Evolutionary conservation across 1,140 invertebrate genomes (phyloP).

Genomic region (Cataglyphis hispanica): DNA sequence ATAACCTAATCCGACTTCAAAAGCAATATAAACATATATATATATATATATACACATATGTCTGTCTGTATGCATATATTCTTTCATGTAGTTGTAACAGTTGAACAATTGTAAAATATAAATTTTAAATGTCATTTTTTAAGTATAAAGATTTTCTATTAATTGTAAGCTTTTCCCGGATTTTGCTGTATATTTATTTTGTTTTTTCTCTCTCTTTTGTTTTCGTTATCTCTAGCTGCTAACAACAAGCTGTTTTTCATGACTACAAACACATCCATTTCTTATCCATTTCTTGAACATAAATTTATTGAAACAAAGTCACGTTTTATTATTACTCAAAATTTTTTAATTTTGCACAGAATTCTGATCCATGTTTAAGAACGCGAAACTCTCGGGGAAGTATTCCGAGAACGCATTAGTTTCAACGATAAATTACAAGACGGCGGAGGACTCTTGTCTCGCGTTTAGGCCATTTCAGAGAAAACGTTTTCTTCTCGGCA

Average conservation of each 20-base stretch:
- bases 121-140: background rate
- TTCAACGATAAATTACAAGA: conserved; percentile 59
- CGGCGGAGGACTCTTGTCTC: conserved; percentile 40
- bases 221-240: background rate
- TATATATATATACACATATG: no score
- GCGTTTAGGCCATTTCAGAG: conserved; percentile 52
- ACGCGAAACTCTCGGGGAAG: conserved; percentile 21
- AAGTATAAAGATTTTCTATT: background rate
- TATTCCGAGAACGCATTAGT: conserved; percentile 33
- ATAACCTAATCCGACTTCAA: conserved; percentile 43
- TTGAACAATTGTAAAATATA: background rate
- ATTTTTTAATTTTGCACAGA: background rate
- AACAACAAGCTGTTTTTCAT: background rate
- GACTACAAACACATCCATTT: background rate
- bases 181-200: background rate
- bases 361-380: conserved; percentile 11
- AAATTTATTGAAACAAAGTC: background rate
- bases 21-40: background rate
- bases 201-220: no score
- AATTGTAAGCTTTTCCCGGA: background rate
- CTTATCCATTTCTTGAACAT: background rate
- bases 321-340: background rate
- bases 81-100: background rate
- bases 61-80: background rate
- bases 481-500: conserved; percentile 30